Conservation (phyloP, 1,140 invertebrate genomes). For the Pogonomyrmex californicus region DNA sequence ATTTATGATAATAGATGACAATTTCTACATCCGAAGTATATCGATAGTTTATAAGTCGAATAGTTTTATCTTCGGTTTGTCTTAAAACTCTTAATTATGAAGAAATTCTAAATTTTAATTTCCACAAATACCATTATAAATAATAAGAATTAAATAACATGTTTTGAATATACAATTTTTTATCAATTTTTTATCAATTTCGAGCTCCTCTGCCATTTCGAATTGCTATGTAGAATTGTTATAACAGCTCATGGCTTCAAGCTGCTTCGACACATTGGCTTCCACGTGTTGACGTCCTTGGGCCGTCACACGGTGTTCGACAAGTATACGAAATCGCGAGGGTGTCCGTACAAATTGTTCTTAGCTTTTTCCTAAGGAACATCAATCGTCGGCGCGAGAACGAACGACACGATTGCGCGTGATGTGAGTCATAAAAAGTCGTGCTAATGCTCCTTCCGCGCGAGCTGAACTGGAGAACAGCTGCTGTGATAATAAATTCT, state of each 20-base stretch:
- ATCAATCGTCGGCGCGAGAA: constrained; percentile 1
- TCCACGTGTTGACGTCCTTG: not conserved
- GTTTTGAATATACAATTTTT: not conserved
- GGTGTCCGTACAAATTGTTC: not conserved
- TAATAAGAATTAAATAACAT: not conserved
- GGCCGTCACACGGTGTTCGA: not conserved
- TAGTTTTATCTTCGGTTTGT: not conserved
- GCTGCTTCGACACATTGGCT: not conserved
- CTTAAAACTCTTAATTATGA: not conserved
- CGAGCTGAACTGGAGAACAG: constrained; percentile 28
- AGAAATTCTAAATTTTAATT: constrained; percentile 6
- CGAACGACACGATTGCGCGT: not conserved
- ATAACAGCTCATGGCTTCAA: not conserved
- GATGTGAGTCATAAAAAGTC: constrained; percentile 20
- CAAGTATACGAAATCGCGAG: constrained; percentile 1
- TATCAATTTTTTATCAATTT: not conserved
- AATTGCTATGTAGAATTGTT: not conserved
- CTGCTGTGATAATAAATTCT: constrained; percentile 45
- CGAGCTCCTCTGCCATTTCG: not conserved
- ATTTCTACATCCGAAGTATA: not conserved
- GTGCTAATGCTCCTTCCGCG: not conserved
- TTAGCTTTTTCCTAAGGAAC: not conserved
- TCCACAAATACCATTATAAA: not conserved
- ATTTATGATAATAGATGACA: not conserved
- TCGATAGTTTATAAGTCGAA: constrained; percentile 6